These are phyloP conservation scores for Halesus radiatus DNA, from an alignment of 1,140 invertebrate species.

Conservation along the genomic window DNA sequence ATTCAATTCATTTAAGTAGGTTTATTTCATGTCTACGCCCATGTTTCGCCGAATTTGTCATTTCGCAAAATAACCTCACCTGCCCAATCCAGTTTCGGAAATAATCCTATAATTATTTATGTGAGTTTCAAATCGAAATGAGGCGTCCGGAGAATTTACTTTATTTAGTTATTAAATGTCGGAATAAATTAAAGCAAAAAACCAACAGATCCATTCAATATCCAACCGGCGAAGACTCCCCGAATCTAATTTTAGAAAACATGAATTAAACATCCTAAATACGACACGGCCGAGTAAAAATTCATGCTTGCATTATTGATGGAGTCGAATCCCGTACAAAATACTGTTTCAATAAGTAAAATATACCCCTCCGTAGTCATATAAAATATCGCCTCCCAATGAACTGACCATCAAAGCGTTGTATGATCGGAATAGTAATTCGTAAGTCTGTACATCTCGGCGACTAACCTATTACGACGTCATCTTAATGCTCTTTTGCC, in stretches of 20 bases:
- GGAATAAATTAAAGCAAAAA: too few relatives aligned
- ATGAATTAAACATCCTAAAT: conserved; percentile 33
- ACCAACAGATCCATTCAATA: too few relatives aligned
- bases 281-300: conserved; percentile 6
- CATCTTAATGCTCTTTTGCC: conserved; percentile 5
- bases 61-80: too few relatives aligned
- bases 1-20: too few relatives aligned
- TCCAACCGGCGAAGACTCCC: too few relatives aligned
- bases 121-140: too few relatives aligned
- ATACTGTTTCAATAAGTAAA: conserved; percentile 42
- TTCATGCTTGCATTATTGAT: conserved; percentile 34
- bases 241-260: conserved; percentile 28
- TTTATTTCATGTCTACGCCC: too few relatives aligned
- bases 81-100: too few relatives aligned
- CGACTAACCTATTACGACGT: conserved; percentile 15
- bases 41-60: too few relatives aligned
- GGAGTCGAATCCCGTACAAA: conserved; percentile 16
- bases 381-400: conserved; percentile 39
- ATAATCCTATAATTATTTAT: too few relatives aligned
- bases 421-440: conserved; percentile 51
- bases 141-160: too few relatives aligned
- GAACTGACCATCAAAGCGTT: conserved; percentile 51
- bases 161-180: too few relatives aligned
- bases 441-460: neutral
- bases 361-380: conserved; percentile 25